phyloP scores from a whole-genome alignment of 1,140 invertebrate species.

The Pseudomyrmex flavicornis region DNA sequence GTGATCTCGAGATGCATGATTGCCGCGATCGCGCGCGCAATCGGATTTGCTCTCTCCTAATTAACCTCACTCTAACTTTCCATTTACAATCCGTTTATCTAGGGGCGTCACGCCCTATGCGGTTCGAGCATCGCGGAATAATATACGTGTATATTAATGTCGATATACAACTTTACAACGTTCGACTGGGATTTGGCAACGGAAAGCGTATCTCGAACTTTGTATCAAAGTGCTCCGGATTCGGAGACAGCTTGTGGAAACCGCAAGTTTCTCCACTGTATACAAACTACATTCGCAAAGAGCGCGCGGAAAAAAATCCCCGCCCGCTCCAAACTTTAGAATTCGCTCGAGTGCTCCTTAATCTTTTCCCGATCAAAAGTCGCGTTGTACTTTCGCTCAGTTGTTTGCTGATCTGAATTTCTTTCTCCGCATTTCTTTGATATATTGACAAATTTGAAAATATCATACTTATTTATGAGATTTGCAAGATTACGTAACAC shows the following conservation, averaged over 20 bases:
- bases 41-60: conserved; percentile 54
- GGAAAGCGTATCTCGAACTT: conserved; percentile 26
- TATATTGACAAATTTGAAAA: neutral
- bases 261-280: conserved; percentile 19
- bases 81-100: conserved; percentile 73
- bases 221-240: neutral
- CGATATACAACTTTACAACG: neutral
- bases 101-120: conserved; percentile 67
- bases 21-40: conserved; percentile 18
- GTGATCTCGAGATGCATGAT: conserved; percentile 23
- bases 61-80: conserved; percentile 69
- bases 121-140: conserved; percentile 61
- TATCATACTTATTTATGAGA: neutral
- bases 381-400: neutral
- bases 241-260: conserved; percentile 3
- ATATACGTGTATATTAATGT: conserved; percentile 6
- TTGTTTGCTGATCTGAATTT: too few species aligned
- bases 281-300: conserved; percentile 28
- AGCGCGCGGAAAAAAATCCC: neutral
- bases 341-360: neutral
- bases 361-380: conserved; percentile 17
- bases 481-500: neutral
- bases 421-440: neutral
- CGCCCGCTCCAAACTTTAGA: neutral
- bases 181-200: conserved; percentile 25